A percentile compares a stretch with the other conserved stretches of the same genome.
Evolutionary conservation across 2,888 invertebrate genomes (phyloP).

Genomic region (Drosophila macrospina): DNA sequence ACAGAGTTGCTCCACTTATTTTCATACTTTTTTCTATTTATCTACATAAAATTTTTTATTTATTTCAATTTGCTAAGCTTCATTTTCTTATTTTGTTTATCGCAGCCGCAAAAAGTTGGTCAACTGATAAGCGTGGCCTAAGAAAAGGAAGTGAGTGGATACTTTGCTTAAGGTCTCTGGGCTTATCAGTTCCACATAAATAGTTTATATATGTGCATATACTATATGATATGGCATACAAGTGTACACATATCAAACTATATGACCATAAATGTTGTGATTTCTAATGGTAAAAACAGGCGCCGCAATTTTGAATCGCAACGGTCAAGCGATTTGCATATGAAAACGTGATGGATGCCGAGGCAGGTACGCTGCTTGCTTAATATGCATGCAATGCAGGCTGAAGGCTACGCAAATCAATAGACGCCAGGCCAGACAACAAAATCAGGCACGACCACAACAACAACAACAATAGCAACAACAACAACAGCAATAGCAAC

Average conservation of each 20-base stretch:
- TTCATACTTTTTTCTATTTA: background rate
- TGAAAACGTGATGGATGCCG: constrained; percentile 54
- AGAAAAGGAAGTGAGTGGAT: constrained; percentile 52
- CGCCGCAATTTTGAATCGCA: constrained; percentile 66
- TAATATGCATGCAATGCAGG: constrained; percentile 70
- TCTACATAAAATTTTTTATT: background rate
- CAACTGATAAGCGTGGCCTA: constrained; percentile 48
- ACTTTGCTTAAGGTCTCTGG: constrained; percentile 8
- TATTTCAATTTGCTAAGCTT: constrained; percentile 7
- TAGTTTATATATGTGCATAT: background rate
- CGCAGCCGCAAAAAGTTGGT: constrained; percentile 59
- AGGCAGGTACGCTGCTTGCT: constrained; percentile 35
- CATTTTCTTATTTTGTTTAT: constrained; percentile 66
- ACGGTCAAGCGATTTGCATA: constrained; percentile 59
- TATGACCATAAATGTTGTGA: constrained; percentile 22
- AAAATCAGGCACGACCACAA: constrained; percentile 17
- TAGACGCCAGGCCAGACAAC: constrained; percentile 58
- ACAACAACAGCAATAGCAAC: constrained; percentile 28
- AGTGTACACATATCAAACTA: constrained; percentile 1
- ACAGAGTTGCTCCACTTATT: background rate
- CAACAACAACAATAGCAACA: constrained; percentile 22
- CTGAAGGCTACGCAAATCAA: constrained; percentile 79
- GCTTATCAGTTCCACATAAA: constrained; percentile 18
- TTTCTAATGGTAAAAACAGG: constrained; percentile 34
- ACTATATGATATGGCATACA: no score